Percentiles rank a stretch among this genome's conserved stretches.
Evolutionary conservation across 2,888 invertebrate genomes (phyloP).

Genomic region (Sussaba pulchella): DNA sequence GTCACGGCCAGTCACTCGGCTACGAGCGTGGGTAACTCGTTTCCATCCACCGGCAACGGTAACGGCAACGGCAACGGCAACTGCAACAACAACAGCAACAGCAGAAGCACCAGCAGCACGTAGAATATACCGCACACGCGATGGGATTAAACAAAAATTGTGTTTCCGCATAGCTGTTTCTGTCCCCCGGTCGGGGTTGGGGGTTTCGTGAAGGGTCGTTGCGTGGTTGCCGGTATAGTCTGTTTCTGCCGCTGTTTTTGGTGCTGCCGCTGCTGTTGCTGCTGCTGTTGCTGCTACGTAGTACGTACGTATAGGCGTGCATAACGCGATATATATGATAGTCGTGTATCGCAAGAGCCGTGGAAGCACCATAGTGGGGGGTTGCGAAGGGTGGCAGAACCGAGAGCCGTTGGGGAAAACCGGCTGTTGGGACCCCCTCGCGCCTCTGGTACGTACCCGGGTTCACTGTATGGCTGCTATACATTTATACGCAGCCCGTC

Average conservation of each 20-base stretch:
- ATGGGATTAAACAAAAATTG: conserved; percentile 64
- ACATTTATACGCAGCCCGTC: conserved; percentile 1
- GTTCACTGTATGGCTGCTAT: conserved; percentile 5
- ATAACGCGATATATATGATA: background rate
- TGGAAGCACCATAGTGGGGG: conserved; percentile 28
- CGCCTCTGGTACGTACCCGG: background rate
- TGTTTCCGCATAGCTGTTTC: conserved; percentile 58
- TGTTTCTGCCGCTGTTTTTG: background rate
- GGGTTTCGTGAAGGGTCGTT: conserved; percentile 24
- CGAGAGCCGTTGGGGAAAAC: conserved; percentile 45
- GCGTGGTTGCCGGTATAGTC: conserved; percentile 31
- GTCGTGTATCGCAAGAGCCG: conserved; percentile 20
- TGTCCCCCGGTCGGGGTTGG: conserved; percentile 23
- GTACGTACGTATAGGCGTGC: background rate
- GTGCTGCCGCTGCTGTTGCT: too few species aligned
- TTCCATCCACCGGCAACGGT: conserved; percentile 42
- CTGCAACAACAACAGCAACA: too few species aligned
- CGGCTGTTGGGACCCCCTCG: conserved; percentile 37
- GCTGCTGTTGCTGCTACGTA: background rate
- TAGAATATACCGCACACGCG: conserved; percentile 44
- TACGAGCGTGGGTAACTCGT: conserved; percentile 34
- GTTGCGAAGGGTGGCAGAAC: conserved; percentile 29
- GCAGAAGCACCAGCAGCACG: conserved; percentile 12
- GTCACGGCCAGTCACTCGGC: conserved; percentile 57
- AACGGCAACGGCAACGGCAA: conserved; percentile 6